phyloP scores from a whole-genome alignment of 2,113 vertebrate genomes.

The Proterorhinus semilunaris region DNA sequence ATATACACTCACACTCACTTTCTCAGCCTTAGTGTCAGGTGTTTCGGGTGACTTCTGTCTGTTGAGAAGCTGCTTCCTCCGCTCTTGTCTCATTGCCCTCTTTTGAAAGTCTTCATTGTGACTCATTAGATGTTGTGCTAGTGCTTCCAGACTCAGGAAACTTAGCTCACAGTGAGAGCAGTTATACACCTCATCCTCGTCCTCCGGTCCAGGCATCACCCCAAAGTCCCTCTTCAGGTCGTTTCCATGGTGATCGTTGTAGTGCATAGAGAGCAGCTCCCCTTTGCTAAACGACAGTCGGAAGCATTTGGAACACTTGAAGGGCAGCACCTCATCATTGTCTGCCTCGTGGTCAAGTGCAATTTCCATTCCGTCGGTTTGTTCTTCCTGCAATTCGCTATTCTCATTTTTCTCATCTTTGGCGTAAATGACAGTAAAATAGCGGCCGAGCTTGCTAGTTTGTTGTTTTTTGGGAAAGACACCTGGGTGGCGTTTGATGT shows the following conservation, averaged over 20 bases:
- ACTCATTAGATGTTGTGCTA: constrained; percentile 87
- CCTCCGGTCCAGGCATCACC: constrained; percentile 76
- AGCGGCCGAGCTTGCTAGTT: constrained; percentile 90
- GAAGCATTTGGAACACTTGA: constrained; percentile 94
- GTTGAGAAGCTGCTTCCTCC: constrained; percentile 88
- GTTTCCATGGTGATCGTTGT: constrained; percentile 90
- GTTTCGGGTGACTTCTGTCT: constrained; percentile 84
- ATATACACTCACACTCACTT: constrained; percentile 72
- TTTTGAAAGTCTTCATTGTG: constrained; percentile 97
- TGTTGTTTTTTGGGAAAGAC: constrained; percentile 98
- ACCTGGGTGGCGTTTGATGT: constrained; percentile 97
- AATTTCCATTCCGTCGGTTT: constrained; percentile 74
- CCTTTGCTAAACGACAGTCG: constrained; percentile 89
- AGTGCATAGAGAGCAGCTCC: constrained; percentile 92
- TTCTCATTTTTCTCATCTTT: constrained; percentile 81
- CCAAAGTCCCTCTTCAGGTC: constrained; percentile 94
- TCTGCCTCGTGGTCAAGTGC: constrained; percentile 79
- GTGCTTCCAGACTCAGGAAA: constrained; percentile 82
- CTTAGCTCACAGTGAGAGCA: constrained; percentile 94
- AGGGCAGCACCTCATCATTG: constrained; percentile 87
- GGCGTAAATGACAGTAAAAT: constrained; percentile 92
- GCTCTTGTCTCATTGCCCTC: constrained; percentile 88
- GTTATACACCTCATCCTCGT: constrained; percentile 84
- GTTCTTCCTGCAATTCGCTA: constrained; percentile 56
- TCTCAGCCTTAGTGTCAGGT: constrained; percentile 86